Percentiles rank a stretch among this genome's conserved stretches.
phyloP scores from a whole-genome alignment of 2,888 invertebrate genomes.

The Microctonus hyperodae region DNA sequence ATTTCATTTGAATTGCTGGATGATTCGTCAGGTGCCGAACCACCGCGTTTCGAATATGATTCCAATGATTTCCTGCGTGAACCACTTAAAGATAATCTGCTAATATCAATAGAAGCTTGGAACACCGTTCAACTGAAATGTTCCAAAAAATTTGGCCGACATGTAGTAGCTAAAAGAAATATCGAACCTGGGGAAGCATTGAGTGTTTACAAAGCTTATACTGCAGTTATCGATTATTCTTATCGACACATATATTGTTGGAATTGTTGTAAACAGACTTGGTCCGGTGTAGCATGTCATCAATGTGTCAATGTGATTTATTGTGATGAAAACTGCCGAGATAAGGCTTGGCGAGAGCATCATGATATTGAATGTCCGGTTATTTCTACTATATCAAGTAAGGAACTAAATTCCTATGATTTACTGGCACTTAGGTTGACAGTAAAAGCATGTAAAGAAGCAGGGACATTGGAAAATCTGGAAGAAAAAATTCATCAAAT shows the following conservation, averaged over 20 bases:
- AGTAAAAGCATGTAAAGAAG: slow-evolving; percentile 9
- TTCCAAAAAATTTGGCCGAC: slow-evolving; percentile 71
- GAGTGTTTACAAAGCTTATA: slow-evolving; percentile 79
- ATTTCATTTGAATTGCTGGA: no score
- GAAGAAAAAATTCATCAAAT: background rate
- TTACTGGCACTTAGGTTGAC: background rate
- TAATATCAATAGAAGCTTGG: slow-evolving; percentile 70
- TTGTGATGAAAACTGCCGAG: slow-evolving; percentile 72
- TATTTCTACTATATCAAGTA: background rate
- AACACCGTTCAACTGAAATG: slow-evolving; percentile 69
- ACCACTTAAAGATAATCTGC: slow-evolving; percentile 36
- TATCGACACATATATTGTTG: slow-evolving; percentile 71
- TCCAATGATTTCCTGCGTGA: background rate
- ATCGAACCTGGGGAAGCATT: slow-evolving; percentile 79
- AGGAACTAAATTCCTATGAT: background rate
- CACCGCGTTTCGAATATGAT: background rate
- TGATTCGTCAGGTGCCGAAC: background rate
- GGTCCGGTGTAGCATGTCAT: slow-evolving; percentile 71
- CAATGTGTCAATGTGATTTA: slow-evolving; percentile 72
- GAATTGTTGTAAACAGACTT: slow-evolving; percentile 70
- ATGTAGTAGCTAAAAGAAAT: slow-evolving; percentile 73
- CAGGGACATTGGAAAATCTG: background rate
- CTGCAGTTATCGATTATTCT: slow-evolving; percentile 67
- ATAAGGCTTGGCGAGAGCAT: slow-evolving; percentile 71
- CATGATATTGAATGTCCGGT: slow-evolving; percentile 10